Conservation (phyloP, 2,797 vertebrate genomes). For the Gymnocypris eckloni region DNA sequence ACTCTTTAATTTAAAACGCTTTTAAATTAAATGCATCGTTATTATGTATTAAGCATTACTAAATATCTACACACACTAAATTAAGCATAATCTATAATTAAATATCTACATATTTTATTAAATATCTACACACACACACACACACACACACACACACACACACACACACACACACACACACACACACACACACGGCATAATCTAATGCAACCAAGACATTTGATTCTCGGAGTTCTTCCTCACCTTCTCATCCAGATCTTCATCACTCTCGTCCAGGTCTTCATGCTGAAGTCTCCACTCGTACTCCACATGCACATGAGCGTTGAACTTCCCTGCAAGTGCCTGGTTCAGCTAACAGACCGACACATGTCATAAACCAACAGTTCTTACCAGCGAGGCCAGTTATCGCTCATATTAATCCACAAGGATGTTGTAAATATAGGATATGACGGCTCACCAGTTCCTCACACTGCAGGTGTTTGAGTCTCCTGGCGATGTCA, state of each 20-base stretch:
- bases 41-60: neutral
- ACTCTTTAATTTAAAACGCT: neutral
- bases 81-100: neutral
- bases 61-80: conserved; percentile 3
- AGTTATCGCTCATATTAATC: neutral
- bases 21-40: neutral
- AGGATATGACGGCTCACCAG: conserved; percentile 82
- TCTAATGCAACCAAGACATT: neutral
- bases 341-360: conserved; percentile 89
- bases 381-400: neutral
- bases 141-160: no score
- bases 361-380: neutral
- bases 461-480: conserved; percentile 95
- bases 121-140: neutral
- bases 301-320: conserved; percentile 97
- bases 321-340: conserved; percentile 93
- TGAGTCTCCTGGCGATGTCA: conserved; percentile 93
- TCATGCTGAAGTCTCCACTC: conserved; percentile 96
- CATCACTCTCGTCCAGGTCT: conserved; percentile 97
- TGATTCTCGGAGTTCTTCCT: neutral
- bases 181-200: neutral
- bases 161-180: no score
- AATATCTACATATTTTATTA: neutral
- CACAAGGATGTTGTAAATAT: neutral
- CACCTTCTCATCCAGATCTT: conserved; percentile 95